phyloP scores from a whole-genome alignment of 1,140 invertebrate species.

The Orius insidiosus region DNA sequence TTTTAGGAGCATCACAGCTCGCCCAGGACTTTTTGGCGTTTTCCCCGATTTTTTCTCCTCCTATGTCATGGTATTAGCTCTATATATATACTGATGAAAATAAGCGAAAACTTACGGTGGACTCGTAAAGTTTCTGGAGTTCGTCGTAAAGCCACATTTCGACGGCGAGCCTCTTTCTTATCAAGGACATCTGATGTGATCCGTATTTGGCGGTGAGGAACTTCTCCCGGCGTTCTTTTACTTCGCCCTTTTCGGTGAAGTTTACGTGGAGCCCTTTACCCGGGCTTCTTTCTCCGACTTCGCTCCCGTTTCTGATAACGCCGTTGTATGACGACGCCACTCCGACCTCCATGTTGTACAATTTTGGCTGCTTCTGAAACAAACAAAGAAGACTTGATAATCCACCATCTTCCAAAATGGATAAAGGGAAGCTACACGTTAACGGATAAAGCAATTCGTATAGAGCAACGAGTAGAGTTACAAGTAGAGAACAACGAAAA shows the following conservation, averaged over 20 bases:
- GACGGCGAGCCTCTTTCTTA: conserved; percentile 79
- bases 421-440: too few species aligned
- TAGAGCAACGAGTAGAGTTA: too few species aligned
- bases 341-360: conserved; percentile 13
- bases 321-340: conserved; percentile 13
- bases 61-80: too few species aligned
- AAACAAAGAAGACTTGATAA: too few species aligned
- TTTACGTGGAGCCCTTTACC: conserved; percentile 70
- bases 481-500: too few species aligned
- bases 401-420: too few species aligned
- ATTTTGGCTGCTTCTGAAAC: too few species aligned
- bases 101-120: conserved; percentile 57
- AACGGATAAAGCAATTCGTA: too few species aligned
- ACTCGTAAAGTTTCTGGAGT: conserved; percentile 74
- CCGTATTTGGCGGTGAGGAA: conserved; percentile 94
- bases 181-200: conserved; percentile 90
- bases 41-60: too few species aligned
- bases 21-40: too few species aligned
- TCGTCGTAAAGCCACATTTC: conserved; percentile 97
- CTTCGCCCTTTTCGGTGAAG: conserved; percentile 69
- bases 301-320: conserved; percentile 21
- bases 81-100: too few species aligned
- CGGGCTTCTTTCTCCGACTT: conserved; percentile 45
- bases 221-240: conserved; percentile 76
- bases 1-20: too few species aligned